Conservation (phyloP, 2,113 vertebrate species). For the Pomatostomus ruficeps region DNA sequence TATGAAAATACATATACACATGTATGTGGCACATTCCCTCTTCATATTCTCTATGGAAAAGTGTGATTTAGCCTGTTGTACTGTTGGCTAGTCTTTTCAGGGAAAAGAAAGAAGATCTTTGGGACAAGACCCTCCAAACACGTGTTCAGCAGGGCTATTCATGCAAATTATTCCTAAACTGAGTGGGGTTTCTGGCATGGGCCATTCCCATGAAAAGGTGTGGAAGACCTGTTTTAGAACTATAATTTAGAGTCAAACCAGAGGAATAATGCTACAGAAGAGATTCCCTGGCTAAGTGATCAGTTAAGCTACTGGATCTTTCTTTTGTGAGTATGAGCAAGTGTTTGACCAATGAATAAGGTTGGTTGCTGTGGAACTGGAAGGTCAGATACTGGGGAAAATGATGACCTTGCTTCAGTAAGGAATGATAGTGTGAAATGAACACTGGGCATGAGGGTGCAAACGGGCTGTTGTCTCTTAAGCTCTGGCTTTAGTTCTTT, state of each 20-base stretch:
- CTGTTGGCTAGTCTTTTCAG: neutral
- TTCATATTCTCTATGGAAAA: neutral
- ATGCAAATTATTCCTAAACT: neutral
- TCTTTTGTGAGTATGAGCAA: neutral
- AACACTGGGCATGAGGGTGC: neutral
- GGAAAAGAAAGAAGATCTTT: neutral
- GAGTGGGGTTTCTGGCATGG: neutral
- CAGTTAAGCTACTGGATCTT: neutral
- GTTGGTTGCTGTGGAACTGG: neutral
- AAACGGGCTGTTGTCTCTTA: neutral
- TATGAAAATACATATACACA: neutral
- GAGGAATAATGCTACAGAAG: neutral
- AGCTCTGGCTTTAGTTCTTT: neutral
- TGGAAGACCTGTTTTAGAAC: neutral
- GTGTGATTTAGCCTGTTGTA: neutral
- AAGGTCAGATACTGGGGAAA: neutral
- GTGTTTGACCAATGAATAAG: neutral
- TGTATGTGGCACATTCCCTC: neutral
- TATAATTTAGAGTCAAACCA: neutral
- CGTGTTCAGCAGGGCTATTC: neutral
- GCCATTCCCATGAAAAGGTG: neutral
- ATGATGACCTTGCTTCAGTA: neutral
- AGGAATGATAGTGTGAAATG: neutral
- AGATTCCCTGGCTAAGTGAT: neutral
- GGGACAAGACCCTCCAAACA: neutral